Base-by-base conservation (phyloP, 2,888 invertebrate genomes). In the Eupithecia abbreviata region DNA sequence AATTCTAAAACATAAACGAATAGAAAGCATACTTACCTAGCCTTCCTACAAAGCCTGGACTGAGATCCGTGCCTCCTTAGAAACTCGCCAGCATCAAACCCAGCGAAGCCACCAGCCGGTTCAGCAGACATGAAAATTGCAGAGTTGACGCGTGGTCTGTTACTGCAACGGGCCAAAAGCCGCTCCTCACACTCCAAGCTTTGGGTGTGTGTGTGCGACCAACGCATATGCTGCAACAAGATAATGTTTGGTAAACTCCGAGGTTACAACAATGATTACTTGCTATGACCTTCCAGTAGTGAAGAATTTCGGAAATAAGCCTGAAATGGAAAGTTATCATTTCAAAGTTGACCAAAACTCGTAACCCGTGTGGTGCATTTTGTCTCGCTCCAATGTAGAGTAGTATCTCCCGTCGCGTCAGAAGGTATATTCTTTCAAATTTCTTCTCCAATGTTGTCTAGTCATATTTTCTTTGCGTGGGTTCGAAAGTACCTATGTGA, bases 121-220 rank as follows among this genome's bases (percentile, higher is more conserved):
- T 97, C 97, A 81, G 97, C 96, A 73, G 97, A 97, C 79, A 98
- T 97, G 91, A 98, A 98, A 86, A 98, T 98, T 84, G 98, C 98
- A 78, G 98, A 98, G 91, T 98, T 98, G 88, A 98, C 97, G 75
- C 98, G 96, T 80, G 97, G 97, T 81, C 98, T 96, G 82, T 95
- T 78, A 76, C 78, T 90, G 85, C 96, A 95, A 78, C 95, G 95
- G 72, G 96, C 94, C 86, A 96, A 93, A 69, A 95, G 85, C 73
- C 93, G 95, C 90, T 96, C 96, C 87, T 95, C 96, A 86, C 95
- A 96, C 92, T 96, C 96, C 85, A 96, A 92, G 87, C 96, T 96
- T 82, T 96, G 96, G 75, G 96, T 96, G 89, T 96, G 97, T 85
- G 96, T 96, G 90, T 96, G 96, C 78, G 96, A 96, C 96, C 97